A percentile compares a stretch with the other conserved stretches of the same genome.
Conservation (phyloP, 2,888 invertebrate species). For the Tachina grossa region DNA sequence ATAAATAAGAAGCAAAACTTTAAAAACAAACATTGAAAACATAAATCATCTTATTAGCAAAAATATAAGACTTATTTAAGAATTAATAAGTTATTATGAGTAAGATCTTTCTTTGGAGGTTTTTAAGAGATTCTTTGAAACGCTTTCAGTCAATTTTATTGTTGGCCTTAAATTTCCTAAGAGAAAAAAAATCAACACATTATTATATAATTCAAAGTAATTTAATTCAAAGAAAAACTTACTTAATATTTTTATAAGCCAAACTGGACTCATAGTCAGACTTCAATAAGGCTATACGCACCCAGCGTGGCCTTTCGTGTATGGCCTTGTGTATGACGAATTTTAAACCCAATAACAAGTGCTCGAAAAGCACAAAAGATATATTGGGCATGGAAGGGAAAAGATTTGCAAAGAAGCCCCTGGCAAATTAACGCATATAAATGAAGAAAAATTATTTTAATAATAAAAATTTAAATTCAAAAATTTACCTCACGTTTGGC, state of each 20-base stretch:
- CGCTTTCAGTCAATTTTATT: slow-evolving; percentile 76
- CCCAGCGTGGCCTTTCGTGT: slow-evolving; percentile 88
- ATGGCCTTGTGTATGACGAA: slow-evolving; percentile 87
- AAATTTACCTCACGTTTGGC: slow-evolving; percentile 85
- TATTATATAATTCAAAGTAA: neutral
- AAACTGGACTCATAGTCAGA: slow-evolving; percentile 86
- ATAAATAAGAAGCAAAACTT: neutral
- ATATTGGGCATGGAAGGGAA: slow-evolving; percentile 79
- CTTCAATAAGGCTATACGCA: slow-evolving; percentile 86
- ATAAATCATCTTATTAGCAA: slow-evolving; percentile 19
- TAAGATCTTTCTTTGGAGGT: neutral
- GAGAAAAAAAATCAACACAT: slow-evolving; percentile 53
- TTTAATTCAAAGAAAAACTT: slow-evolving; percentile 45
- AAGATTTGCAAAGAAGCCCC: slow-evolving; percentile 79
- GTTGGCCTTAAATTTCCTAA: slow-evolving; percentile 78
- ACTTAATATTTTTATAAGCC: slow-evolving; percentile 84
- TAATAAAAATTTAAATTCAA: slow-evolving; percentile 1
- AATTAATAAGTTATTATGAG: neutral
- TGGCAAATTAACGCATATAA: slow-evolving; percentile 68
- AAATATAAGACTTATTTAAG: slow-evolving; percentile 11
- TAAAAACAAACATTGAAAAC: slow-evolving; percentile 7
- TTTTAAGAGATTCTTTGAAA: slow-evolving; percentile 18
- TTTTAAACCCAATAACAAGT: slow-evolving; percentile 86
- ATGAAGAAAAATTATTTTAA: neutral
- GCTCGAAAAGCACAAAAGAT: slow-evolving; percentile 88